A percentile compares a stretch with the other conserved stretches of the same genome.
Conservation (phyloP, 2,797 vertebrate species). For the Chaetodon trifasciatus region DNA sequence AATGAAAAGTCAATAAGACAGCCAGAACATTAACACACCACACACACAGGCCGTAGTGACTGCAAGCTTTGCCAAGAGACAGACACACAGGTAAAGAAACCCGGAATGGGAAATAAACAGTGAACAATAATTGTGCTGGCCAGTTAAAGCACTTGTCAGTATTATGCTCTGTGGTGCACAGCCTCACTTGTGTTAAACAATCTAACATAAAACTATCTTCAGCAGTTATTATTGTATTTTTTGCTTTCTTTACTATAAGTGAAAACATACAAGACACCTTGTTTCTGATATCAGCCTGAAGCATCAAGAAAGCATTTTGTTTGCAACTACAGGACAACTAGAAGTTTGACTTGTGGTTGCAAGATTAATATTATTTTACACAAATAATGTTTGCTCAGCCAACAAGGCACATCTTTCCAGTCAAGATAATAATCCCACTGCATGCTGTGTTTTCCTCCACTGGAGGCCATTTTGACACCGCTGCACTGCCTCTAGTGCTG, state of each 20-base stretch:
- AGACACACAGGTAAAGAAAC: slow-evolving; percentile 3
- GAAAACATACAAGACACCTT: background rate
- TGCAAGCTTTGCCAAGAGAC: slow-evolving; percentile 20
- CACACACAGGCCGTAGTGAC: slow-evolving; percentile 30
- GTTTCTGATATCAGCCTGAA: background rate
- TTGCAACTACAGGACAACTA: background rate
- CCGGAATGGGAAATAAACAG: slow-evolving; percentile 5
- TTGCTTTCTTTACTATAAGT: background rate
- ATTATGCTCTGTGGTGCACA: background rate
- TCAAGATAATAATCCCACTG: background rate
- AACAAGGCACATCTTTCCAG: background rate
- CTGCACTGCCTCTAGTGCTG: slow-evolving; percentile 33
- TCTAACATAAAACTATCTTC: too few species aligned
- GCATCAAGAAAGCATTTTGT: background rate
- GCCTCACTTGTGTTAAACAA: background rate
- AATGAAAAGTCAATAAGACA: slow-evolving; percentile 57
- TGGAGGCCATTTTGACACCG: background rate
- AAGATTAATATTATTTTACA: background rate
- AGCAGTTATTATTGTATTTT: background rate
- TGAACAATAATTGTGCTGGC: slow-evolving; percentile 13
- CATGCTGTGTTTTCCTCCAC: background rate
- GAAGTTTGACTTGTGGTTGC: background rate
- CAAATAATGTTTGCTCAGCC: background rate
- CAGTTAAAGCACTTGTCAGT: slow-evolving; percentile 24
- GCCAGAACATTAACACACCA: slow-evolving; percentile 25